Percentiles rank a stretch among this genome's conserved stretches.
Conservation (phyloP, 2,888 invertebrate species). For the Drosophila nr. perissopoda region DNA sequence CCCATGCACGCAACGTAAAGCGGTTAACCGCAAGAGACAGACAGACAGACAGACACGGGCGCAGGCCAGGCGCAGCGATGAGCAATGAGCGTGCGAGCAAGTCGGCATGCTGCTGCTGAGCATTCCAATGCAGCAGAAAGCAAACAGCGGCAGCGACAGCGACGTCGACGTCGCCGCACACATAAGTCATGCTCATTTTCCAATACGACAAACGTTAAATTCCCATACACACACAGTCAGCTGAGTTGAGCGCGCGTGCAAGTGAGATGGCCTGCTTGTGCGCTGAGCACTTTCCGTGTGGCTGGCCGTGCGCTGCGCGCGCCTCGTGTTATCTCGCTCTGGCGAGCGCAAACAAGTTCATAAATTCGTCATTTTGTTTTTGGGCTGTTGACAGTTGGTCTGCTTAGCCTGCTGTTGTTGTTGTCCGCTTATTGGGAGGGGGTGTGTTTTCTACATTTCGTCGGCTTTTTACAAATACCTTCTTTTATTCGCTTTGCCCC, state of each 20-base stretch:
- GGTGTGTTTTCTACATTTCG: conserved; percentile 69
- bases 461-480: conserved; percentile 57
- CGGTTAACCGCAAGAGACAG: conserved; percentile 73
- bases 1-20: conserved; percentile 59
- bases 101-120: conserved; percentile 39
- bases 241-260: conserved; percentile 41
- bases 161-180: conserved; percentile 33
- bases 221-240: conserved; percentile 61
- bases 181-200: conserved; percentile 71
- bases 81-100: conserved; percentile 52
- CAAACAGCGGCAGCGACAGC: conserved; percentile 25
- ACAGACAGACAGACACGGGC: conserved; percentile 36
- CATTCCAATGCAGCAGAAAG: conserved; percentile 50
- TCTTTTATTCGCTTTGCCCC: conserved; percentile 21
- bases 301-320: conserved; percentile 32
- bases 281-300: conserved; percentile 38
- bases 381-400: conserved; percentile 81
- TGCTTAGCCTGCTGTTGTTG: conserved; percentile 51
- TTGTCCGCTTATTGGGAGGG: conserved; percentile 39
- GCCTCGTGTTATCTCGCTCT: conserved; percentile 52
- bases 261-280: conserved; percentile 52
- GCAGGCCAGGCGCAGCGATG: conserved; percentile 13
- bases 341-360: conserved; percentile 68
- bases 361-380: conserved; percentile 84
- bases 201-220: conserved; percentile 59